phyloP scores from a whole-genome alignment of 2,888 invertebrate species.

The Magallana nippona region DNA sequence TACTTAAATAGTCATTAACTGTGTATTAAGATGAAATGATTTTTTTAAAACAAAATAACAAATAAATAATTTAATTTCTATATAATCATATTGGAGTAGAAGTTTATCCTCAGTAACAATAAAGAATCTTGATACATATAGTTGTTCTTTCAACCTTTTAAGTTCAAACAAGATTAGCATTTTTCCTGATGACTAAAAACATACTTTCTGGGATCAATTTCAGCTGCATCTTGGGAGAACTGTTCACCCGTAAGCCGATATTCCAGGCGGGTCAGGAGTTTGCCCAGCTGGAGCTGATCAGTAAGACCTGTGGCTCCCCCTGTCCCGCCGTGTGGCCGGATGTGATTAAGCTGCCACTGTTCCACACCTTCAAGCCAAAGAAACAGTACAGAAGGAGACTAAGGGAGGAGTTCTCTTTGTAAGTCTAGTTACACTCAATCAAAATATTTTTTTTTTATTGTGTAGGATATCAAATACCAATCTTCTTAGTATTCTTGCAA shows the following conservation, averaged over 20 bases:
- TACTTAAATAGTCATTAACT: no score
- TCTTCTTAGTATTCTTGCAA: no score
- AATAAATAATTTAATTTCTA: no score
- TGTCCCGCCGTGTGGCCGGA: constrained; percentile 98
- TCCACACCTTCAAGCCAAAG: constrained; percentile 94
- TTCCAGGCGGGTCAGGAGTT: constrained; percentile 97
- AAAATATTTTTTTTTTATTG: background rate
- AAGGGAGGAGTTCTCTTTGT: constrained; percentile 93
- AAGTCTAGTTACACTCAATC: constrained; percentile 77
- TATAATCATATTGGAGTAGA: no score
- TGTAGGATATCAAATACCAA: no score
- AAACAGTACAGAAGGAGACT: constrained; percentile 92
- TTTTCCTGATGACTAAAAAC: background rate
- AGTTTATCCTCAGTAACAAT: no score
- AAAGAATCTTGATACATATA: no score
- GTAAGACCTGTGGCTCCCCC: constrained; percentile 96
- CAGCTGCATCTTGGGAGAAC: constrained; percentile 96
- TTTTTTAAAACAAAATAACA: no score
- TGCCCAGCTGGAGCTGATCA: constrained; percentile 96
- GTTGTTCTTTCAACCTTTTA: no score
- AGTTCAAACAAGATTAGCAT: no score
- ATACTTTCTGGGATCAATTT: constrained; percentile 50
- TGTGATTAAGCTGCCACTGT: constrained; percentile 94
- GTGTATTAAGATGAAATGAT: no score
- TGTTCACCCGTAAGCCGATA: constrained; percentile 96